Evolutionary conservation across 1,140 invertebrate species (phyloP), one percentile per base, ranked within the genome.

Genomic region (Drosophila ironensis): DNA sequence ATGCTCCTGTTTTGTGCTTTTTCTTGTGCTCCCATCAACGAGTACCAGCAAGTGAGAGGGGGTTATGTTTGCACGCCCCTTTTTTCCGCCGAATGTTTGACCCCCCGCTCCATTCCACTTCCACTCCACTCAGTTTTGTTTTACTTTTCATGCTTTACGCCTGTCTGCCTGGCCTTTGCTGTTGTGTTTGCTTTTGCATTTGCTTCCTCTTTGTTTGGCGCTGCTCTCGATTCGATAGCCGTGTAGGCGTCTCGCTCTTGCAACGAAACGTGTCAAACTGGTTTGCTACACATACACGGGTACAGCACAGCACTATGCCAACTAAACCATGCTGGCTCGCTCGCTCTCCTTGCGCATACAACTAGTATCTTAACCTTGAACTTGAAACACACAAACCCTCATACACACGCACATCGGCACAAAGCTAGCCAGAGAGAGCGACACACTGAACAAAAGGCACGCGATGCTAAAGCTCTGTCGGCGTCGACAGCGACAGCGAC

Each of bases 341-440:
- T 46, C 19, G 33, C 45, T 47, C 57, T 20, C 37, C 11, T 22
- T 44, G 48, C 51, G 69, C 72, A 52, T 45, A 84, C 80, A 86
- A 86, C 86, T 88, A 80, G 86, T 86, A 88, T 88, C 86, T 88
- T 88, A 88, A 88, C 86, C 86, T 88, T 88, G 86, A 88, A 88
- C 86, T 88, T 88, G 86, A 88, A 88, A 88, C 56, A 88, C 72
- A 84, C 72, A 88, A 72, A 73, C 50, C 60, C n/a, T n/a, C 56
- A 33, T 33, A 8, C 30, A 38, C 44, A 25, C 37, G 45, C 46
- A 45, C 4, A 4, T 4, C n/a, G 1, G 67, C 38, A 73, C 63
- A 14, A 3, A n/a, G n/a, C n/a, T n/a, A n/a, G n/a, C 69, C 64
- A 54, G 46, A 78, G 69, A 76, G 63, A 63, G 52, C 80, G 80